Percentiles rank a stretch among this genome's conserved stretches.
phyloP scores from a whole-genome alignment of 2,888 invertebrate species.

The Drosophila gaucha region DNA sequence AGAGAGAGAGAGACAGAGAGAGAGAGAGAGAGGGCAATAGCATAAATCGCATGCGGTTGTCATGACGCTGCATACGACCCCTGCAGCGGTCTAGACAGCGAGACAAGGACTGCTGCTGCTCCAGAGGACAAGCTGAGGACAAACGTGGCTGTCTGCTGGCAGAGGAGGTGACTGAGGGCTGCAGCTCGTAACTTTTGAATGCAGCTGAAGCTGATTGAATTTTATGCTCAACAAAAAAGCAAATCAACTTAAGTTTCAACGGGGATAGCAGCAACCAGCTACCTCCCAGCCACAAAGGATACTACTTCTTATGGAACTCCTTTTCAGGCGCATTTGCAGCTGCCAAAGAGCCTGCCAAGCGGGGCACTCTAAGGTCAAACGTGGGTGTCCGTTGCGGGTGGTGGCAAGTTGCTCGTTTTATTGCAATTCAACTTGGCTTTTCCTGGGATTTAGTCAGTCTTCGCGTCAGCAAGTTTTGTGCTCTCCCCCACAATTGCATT shows the following conservation, averaged over 20 bases:
- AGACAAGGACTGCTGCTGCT: slow-evolving; percentile 48
- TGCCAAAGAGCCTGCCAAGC: slow-evolving; percentile 36
- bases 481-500: slow-evolving; percentile 54
- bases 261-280: slow-evolving; percentile 34
- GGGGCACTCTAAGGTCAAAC: slow-evolving; percentile 53
- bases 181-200: slow-evolving; percentile 75
- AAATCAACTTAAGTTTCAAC: slow-evolving; percentile 66
- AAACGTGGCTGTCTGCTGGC: slow-evolving; percentile 64
- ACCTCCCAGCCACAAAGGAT: background rate
- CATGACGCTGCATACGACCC: slow-evolving; percentile 70
- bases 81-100: slow-evolving; percentile 72
- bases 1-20: background rate
- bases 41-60: slow-evolving; percentile 80
- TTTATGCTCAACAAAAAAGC: slow-evolving; percentile 74
- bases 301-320: too few relatives aligned
- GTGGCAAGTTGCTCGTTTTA: background rate
- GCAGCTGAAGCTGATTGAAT: slow-evolving; percentile 78
- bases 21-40: slow-evolving; percentile 29
- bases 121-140: slow-evolving; percentile 79
- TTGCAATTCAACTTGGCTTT: slow-evolving; percentile 40
- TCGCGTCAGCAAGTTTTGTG: slow-evolving; percentile 32
- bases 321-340: slow-evolving; percentile 25
- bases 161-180: background rate
- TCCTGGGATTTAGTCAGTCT: slow-evolving; percentile 24
- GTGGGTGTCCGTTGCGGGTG: background rate